phyloP scores from a whole-genome alignment of 2,888 invertebrate genomes.

The Timandra comae region DNA sequence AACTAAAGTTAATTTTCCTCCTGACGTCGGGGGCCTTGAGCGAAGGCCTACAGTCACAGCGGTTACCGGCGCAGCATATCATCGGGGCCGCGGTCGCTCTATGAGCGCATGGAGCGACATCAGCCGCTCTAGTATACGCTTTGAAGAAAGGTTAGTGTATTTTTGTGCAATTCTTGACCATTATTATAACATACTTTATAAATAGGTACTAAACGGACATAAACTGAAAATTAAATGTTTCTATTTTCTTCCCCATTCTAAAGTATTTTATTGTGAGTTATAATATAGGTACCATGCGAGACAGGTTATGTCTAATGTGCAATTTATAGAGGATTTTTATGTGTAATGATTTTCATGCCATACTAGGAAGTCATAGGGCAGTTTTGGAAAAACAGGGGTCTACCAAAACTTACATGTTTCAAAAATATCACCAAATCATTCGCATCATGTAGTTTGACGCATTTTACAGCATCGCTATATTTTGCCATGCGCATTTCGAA shows the following conservation, averaged over 20 bases:
- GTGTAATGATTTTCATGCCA: no score
- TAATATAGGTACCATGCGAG: no score
- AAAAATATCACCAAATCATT: constrained; percentile 33
- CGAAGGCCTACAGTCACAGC: constrained; percentile 61
- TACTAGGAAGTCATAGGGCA: no score
- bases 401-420: constrained; percentile 50
- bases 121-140: constrained; percentile 87
- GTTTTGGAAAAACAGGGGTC: no score
- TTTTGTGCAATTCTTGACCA: no score
- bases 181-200: no score
- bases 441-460: constrained; percentile 49
- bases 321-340: no score
- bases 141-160: constrained; percentile 82
- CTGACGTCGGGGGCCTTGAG: constrained; percentile 71
- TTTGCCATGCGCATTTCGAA: constrained; percentile 49
- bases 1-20: constrained; percentile 81
- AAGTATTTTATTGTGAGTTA: no score
- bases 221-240: no score
- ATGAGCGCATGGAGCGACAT: constrained; percentile 94
- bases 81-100: constrained; percentile 80
- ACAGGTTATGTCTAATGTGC: no score
- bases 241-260: no score
- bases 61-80: constrained; percentile 61
- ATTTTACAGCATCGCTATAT: constrained; percentile 39
- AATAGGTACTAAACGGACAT: no score